These are phyloP conservation scores for Mallateleia sp. DNA, from an alignment of 2,888 invertebrate species.

Conservation along the genomic window DNA sequence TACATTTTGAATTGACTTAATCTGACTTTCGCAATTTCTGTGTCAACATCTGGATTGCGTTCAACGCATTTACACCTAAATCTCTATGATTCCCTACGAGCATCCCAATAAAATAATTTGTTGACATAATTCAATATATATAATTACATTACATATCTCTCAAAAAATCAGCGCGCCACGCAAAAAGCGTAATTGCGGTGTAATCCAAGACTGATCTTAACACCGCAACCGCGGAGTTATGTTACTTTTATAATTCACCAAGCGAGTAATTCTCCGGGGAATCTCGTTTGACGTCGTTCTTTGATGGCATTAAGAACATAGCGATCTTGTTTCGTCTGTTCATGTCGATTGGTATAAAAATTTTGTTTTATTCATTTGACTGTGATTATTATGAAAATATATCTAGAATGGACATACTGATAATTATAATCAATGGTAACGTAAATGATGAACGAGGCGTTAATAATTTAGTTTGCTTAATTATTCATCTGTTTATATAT, in stretches of 20 bases:
- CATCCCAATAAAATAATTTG: conserved; percentile 20
- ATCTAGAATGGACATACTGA: no score
- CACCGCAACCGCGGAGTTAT: conserved; percentile 63
- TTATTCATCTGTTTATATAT: no score
- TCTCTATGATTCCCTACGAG: neutral
- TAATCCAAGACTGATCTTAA: conserved; percentile 54
- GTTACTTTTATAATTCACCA: conserved; percentile 58
- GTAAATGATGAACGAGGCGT: no score
- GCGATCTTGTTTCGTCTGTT: neutral
- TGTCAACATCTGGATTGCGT: no score
- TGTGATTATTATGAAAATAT: no score
- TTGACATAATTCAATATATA: conserved; percentile 14
- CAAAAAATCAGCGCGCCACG: neutral
- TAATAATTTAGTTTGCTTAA: no score
- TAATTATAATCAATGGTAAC: no score
- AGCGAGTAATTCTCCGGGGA: conserved; percentile 57
- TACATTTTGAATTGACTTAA: no score
- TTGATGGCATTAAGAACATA: conserved; percentile 47
- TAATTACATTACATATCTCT: conserved; percentile 8
- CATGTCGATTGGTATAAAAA: neutral
- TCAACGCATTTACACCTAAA: no score
- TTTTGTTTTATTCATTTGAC: no score
- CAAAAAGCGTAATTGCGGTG: conserved; percentile 63
- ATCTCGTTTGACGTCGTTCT: conserved; percentile 64
- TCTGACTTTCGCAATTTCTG: no score